Conservation (phyloP, 2,888 invertebrate species). For the Heteromyza rotundicornis region DNA sequence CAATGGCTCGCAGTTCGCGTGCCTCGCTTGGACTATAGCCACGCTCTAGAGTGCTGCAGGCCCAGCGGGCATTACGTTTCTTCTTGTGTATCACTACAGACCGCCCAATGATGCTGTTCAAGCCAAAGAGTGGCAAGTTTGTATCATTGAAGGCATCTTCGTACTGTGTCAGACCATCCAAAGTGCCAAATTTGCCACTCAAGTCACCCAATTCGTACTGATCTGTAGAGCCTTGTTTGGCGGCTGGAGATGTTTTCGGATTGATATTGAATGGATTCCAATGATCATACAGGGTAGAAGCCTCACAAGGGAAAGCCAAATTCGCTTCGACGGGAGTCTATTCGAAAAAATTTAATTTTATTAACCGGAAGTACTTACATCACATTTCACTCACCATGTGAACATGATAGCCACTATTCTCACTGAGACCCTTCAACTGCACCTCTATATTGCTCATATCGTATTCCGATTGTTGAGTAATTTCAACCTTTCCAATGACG, state of each 20-base stretch:
- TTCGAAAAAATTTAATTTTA: slow-evolving; percentile 35
- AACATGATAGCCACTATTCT: slow-evolving; percentile 78
- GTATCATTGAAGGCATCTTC: slow-evolving; percentile 77
- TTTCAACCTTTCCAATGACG: slow-evolving; percentile 78
- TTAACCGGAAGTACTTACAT: neutral
- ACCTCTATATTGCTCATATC: slow-evolving; percentile 82
- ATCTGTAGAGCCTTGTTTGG: slow-evolving; percentile 76
- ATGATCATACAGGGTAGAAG: slow-evolving; percentile 79
- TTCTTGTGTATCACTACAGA: slow-evolving; percentile 84
- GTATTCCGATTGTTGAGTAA: slow-evolving; percentile 85
- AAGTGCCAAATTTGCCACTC: slow-evolving; percentile 83
- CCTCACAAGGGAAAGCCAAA: slow-evolving; percentile 87
- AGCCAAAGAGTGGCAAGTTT: slow-evolving; percentile 80
- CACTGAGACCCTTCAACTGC: slow-evolving; percentile 73
- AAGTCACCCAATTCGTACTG: slow-evolving; percentile 87
- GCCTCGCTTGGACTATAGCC: slow-evolving; percentile 89
- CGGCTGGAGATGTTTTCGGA: slow-evolving; percentile 68
- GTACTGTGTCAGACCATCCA: slow-evolving; percentile 70
- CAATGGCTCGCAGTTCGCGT: slow-evolving; percentile 82
- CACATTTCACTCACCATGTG: slow-evolving; percentile 71
- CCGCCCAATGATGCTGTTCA: slow-evolving; percentile 81
- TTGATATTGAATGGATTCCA: slow-evolving; percentile 85
- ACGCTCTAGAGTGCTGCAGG: slow-evolving; percentile 83
- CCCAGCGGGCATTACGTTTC: slow-evolving; percentile 73
- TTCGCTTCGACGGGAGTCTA: slow-evolving; percentile 84